These are phyloP conservation scores for Onychorhynchus coronatus DNA, from an alignment of 2,113 vertebrate genomes.

Conservation along the genomic window DNA sequence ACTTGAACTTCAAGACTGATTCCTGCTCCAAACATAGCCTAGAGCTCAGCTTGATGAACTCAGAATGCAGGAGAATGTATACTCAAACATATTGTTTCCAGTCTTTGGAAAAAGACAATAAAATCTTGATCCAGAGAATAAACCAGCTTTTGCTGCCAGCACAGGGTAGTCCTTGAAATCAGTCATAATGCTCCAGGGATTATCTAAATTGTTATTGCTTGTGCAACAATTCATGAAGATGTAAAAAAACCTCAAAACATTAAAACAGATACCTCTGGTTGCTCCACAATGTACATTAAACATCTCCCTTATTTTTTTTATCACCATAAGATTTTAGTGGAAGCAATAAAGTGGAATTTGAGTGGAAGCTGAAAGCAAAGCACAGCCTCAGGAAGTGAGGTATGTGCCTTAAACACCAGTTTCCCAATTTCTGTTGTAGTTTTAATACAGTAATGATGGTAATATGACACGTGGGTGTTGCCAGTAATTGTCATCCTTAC, in stretches of 20 bases:
- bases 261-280: neutral
- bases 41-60: neutral
- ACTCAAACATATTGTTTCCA: neutral
- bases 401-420: neutral
- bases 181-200: neutral
- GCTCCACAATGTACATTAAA: accelerated
- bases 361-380: neutral
- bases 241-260: neutral
- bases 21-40: neutral
- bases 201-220: neutral
- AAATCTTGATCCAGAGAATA: neutral
- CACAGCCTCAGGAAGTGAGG: neutral
- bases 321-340: neutral
- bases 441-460: neutral
- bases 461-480: neutral
- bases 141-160: neutral
- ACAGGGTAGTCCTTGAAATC: neutral
- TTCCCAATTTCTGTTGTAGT: neutral
- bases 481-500: neutral
- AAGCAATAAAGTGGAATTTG: neutral
- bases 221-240: neutral
- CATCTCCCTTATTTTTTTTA: neutral
- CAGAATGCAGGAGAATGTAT: neutral
- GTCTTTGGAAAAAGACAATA: neutral
- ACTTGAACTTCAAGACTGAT: neutral